phyloP scores from a whole-genome alignment of 2,113 vertebrate genomes.

The Anolis carolinensis region DNA sequence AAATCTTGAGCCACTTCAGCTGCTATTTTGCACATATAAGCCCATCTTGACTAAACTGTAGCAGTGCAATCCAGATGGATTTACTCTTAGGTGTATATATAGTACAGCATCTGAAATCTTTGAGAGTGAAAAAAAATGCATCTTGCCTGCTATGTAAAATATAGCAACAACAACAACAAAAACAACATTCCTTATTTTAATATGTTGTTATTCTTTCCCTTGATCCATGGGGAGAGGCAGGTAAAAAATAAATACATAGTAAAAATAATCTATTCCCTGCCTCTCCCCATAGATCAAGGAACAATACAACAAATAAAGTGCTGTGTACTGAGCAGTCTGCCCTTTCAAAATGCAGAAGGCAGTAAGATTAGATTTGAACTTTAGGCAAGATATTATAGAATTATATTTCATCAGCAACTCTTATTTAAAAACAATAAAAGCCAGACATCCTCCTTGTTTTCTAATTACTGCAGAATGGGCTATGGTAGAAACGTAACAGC shows the following conservation, averaged over 20 bases:
- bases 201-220: no score
- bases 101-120: not conserved
- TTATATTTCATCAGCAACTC: not conserved
- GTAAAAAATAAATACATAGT: no score
- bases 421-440: not conserved
- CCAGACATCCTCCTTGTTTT: not conserved
- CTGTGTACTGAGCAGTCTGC: no score
- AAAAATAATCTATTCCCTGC: no score
- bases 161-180: not conserved
- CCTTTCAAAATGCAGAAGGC: not conserved
- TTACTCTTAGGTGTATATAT: not conserved
- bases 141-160: not conserved
- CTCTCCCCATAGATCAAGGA: no score
- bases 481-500: no score
- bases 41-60: not conserved
- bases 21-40: not conserved
- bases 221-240: no score
- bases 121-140: not conserved
- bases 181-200: no score
- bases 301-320: no score
- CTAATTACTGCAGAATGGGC: not conserved
- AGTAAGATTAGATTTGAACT: not conserved
- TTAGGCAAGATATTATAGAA: not conserved
- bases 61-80: not conserved
- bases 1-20: not conserved